phyloP scores from a whole-genome alignment of 2,797 vertebrate species.

The Margarornis squamiger region DNA sequence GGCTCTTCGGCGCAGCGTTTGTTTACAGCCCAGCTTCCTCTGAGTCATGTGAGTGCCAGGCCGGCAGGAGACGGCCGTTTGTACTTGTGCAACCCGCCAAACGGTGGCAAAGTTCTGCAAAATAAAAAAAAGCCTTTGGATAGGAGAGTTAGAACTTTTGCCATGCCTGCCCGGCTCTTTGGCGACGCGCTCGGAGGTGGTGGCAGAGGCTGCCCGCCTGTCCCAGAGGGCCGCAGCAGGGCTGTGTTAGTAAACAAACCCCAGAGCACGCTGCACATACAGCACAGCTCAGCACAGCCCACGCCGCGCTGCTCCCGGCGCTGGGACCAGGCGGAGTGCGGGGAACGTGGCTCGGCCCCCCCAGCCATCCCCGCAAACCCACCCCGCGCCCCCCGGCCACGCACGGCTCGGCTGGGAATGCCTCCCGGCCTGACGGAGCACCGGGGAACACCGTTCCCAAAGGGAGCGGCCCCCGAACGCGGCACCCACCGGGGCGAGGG shows the following conservation, averaged over 20 bases:
- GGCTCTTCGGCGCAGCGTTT: conserved; percentile 3
- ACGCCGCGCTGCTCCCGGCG: neutral
- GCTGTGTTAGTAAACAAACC: conserved; percentile 40
- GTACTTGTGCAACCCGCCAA: conserved; percentile 50
- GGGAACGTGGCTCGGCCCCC: fast-evolving
- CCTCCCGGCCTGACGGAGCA: fast-evolving
- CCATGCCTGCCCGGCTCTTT: neutral
- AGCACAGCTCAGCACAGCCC: no score
- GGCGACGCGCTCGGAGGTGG: neutral
- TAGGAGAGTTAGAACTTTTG: neutral
- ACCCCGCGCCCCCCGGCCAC: neutral
- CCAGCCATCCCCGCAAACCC: fast-evolving
- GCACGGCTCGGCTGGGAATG: neutral
- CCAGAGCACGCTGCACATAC: no score
- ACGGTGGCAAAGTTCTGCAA: conserved; percentile 58
- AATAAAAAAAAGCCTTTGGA: neutral
- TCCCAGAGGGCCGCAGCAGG: neutral
- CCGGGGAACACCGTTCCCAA: fast-evolving
- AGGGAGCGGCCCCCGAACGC: fast-evolving
- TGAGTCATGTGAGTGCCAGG: conserved; percentile 57
- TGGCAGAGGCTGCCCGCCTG: neutral
- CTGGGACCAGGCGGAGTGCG: neutral
- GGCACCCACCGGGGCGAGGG: neutral
- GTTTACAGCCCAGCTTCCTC: conserved; percentile 69
- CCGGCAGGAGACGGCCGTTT: conserved; percentile 21